Evolutionary conservation across 2,888 invertebrate species (phyloP), one percentile per base, ranked within the genome.

Genomic region (Entomobrya multifasciata): DNA sequence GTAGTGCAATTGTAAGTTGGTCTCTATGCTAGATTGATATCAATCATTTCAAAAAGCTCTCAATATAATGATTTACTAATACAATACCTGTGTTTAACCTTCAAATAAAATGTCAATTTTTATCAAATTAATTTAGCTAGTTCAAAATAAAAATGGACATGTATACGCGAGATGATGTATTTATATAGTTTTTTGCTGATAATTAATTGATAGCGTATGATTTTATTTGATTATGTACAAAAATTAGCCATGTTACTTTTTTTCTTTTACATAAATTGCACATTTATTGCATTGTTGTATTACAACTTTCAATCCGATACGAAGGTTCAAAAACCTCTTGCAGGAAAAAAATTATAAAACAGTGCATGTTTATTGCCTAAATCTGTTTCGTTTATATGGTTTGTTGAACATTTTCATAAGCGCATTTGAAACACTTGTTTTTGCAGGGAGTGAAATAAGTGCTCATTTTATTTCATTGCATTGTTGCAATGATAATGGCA

Each of bases 281-380:
- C n/a, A n/a, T n/a, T n/a, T n/a, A n/a, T n/a, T n/a, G 8, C 22
- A 57, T 57, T 17, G 17, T 22, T 57, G 52, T 52, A 11, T n/a
- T 52, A 15, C n/a, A 52, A 52, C n/a, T 52, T 49, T 49, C 3
- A n/a, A 49, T 55, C n/a, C n/a, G n/a, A n/a, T n/a, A 36, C n/a
- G 62, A 22, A 49, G 72, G 72, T 72, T 72, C 72, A 72, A 49
- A 72, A 72, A 72, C 72, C 72, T 49, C 49, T 62, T 62, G 3
- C 11, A 36, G 11, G 36, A n/a, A 62, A 30, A 27, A 60, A 30
- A 36, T 20, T 41, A 36, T 20, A 65, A 36, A n/a, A 62, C 62
- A 62, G 15, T 30, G 65, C 20, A 20, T 36, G 36, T 41, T 6
- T 20, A 65, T 20, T 11, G 65, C 36, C 41, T 17, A 41, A 65